Evolutionary conservation across 2,797 vertebrate species (phyloP).

Genomic region (Micropoecilia bifurca): DNA sequence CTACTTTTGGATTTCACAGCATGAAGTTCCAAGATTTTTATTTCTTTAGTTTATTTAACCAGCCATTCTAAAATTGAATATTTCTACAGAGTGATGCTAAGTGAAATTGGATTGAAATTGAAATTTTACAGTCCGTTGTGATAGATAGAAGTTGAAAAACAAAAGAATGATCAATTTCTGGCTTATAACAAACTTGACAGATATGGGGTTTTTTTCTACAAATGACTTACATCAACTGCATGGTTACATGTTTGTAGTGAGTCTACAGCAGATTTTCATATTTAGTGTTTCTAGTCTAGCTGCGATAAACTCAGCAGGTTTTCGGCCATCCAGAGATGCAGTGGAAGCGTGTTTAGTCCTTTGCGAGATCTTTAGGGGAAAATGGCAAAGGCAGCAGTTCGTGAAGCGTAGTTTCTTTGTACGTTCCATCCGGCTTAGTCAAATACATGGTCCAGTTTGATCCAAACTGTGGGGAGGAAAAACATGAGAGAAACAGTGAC

Average conservation of each 20-base stretch:
- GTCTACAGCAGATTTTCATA: neutral
- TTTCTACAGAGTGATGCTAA: neutral
- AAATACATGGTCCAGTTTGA: slow-evolving; percentile 87
- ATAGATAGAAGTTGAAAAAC: neutral
- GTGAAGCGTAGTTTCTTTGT: slow-evolving; percentile 83
- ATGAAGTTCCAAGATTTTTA: neutral
- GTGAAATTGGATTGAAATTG: neutral
- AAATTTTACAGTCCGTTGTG: neutral
- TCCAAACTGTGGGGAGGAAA: slow-evolving; percentile 79
- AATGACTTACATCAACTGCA: neutral
- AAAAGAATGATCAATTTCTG: neutral
- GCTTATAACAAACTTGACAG: neutral
- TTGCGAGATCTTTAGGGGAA: slow-evolving; percentile 81
- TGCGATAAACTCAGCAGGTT: neutral
- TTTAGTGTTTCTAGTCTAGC: neutral
- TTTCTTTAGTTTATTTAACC: neutral
- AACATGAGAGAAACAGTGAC: neutral
- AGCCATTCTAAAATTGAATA: neutral
- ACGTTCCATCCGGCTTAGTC: slow-evolving; percentile 87
- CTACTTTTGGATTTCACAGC: neutral
- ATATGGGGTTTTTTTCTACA: neutral
- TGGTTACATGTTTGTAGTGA: neutral
- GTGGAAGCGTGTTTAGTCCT: slow-evolving; percentile 50
- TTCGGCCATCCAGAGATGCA: too few species aligned
- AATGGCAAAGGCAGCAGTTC: slow-evolving; percentile 90